Percentiles rank a stretch among this genome's conserved stretches.
phyloP scores from a whole-genome alignment of 2,113 vertebrate species.

The Eupsittula cactorum region DNA sequence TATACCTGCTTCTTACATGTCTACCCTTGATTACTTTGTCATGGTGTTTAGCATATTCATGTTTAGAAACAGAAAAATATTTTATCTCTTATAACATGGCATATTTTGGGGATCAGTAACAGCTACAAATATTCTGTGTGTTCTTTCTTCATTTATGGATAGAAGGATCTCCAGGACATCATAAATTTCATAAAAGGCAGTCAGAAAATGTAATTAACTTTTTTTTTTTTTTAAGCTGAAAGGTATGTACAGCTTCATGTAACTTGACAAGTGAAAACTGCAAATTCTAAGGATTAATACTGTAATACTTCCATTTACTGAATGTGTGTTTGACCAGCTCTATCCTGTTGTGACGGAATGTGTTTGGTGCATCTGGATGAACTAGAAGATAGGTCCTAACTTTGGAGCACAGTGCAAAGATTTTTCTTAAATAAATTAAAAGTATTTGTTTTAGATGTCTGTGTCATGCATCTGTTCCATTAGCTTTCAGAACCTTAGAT shows the following conservation, averaged over 20 bases:
- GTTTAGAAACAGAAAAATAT: background rate
- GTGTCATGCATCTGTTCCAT: background rate
- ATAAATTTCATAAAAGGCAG: background rate
- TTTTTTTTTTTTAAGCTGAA: background rate
- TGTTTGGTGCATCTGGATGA: background rate
- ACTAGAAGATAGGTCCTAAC: background rate
- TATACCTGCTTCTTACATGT: background rate
- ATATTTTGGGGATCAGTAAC: background rate
- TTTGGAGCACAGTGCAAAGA: background rate
- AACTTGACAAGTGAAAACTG: background rate
- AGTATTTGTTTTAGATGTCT: background rate
- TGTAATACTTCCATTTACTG: background rate
- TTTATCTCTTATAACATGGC: background rate
- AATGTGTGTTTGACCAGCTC: background rate
- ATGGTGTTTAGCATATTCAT: background rate
- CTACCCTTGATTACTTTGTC: background rate
- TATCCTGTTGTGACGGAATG: background rate
- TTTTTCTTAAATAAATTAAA: background rate
- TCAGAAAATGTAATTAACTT: background rate
- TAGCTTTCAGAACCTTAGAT: background rate
- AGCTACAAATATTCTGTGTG: background rate
- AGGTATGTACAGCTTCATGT: background rate
- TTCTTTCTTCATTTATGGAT: background rate
- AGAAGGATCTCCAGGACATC: background rate
- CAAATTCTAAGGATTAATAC: background rate